Evolutionary conservation across 2,113 vertebrate genomes (phyloP).

Genomic region (Pardalotus punctatus): DNA sequence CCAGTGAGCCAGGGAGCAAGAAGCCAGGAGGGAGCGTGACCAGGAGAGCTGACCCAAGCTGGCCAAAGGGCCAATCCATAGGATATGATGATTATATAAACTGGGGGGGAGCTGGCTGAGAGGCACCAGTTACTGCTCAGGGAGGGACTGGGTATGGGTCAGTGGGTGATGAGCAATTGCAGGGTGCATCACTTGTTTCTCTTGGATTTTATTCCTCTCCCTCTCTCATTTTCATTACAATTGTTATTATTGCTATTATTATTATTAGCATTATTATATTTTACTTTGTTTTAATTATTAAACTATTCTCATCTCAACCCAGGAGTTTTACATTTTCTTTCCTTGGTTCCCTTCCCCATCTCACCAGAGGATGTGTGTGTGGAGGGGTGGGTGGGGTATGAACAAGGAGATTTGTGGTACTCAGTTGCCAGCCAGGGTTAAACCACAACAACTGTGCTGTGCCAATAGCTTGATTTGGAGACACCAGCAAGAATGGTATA

Average conservation of each 20-base stretch:
- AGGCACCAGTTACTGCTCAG: not conserved
- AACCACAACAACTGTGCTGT: rapidly evolving
- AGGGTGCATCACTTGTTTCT: not conserved
- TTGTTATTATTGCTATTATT: not conserved
- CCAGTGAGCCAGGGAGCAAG: not conserved
- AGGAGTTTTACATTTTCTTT: not conserved
- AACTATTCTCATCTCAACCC: not conserved
- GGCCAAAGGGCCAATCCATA: not conserved
- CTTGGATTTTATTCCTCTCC: not conserved
- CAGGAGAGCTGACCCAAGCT: not conserved
- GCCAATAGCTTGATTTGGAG: not conserved
- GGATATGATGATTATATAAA: not conserved
- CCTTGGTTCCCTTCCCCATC: not conserved
- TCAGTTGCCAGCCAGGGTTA: not conserved
- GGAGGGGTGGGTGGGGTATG: not conserved
- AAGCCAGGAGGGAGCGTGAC: not conserved
- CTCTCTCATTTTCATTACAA: not conserved
- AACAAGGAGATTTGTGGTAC: not conserved
- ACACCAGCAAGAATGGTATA: not conserved
- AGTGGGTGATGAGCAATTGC: not conserved
- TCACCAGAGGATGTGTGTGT: not conserved
- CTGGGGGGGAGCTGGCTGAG: not conserved
- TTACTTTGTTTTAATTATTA: not conserved
- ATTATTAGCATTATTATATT: not conserved
- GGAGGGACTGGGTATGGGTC: not conserved